Conservation (phyloP, 2,888 invertebrate genomes). For the Drosophila limbata region DNA sequence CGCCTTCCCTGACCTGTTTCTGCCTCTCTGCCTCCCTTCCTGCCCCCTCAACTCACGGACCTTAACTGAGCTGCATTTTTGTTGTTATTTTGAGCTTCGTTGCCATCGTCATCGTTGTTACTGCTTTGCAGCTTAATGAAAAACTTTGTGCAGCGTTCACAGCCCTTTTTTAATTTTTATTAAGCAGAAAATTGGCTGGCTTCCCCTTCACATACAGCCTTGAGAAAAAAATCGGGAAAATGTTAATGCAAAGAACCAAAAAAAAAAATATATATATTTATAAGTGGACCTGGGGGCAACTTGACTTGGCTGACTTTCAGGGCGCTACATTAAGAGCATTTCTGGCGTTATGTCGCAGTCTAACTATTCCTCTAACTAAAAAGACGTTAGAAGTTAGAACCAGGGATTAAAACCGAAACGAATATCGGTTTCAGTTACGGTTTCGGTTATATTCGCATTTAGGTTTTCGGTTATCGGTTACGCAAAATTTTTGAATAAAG, state of each 20-base stretch:
- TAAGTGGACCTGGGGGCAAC: constrained; percentile 33
- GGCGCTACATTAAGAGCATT: constrained; percentile 41
- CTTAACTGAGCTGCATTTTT: constrained; percentile 38
- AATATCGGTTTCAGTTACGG: too few relatives aligned
- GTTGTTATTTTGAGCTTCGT: constrained; percentile 36
- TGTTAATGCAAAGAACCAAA: constrained; percentile 59
- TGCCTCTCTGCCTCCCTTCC: not conserved
- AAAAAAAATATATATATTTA: constrained; percentile 32
- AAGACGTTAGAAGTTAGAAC: not conserved
- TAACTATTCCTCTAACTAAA: constrained; percentile 8
- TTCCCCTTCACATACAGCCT: constrained; percentile 15
- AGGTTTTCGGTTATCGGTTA: too few relatives aligned
- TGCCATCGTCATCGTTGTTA: constrained; percentile 27
- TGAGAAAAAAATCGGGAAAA: constrained; percentile 29
- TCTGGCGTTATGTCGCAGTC: constrained; percentile 8
- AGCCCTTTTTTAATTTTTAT: constrained; percentile 79
- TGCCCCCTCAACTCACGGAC: not conserved
- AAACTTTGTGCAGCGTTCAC: constrained; percentile 64
- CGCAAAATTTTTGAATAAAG: too few relatives aligned
- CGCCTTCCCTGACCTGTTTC: constrained; percentile 21
- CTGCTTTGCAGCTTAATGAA: constrained; percentile 70
- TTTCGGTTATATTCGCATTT: too few relatives aligned
- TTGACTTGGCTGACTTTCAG: constrained; percentile 53
- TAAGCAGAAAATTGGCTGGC: constrained; percentile 75
- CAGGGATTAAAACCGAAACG: too few relatives aligned